phyloP scores from a whole-genome alignment of 37 sponge, comb jelly and placozoan genomes.

The Aphrocallistes beatrix region DNA sequence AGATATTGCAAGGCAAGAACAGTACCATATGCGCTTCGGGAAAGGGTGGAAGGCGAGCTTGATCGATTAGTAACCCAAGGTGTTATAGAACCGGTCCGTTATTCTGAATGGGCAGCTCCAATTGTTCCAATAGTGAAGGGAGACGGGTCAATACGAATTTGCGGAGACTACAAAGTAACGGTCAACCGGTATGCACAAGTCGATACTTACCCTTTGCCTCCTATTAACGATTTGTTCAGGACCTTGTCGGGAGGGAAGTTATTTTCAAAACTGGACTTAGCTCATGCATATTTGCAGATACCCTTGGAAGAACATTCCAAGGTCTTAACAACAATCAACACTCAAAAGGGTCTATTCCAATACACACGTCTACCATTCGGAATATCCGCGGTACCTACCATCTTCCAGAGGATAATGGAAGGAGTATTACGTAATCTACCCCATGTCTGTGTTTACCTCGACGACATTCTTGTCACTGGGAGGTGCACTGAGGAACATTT shows the following conservation, averaged over 20 bases:
- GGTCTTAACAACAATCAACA: background rate
- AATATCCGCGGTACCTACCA: conserved; percentile 17
- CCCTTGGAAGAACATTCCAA: conserved; percentile 25
- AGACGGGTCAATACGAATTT: conserved; percentile 22
- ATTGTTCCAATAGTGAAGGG: conserved; percentile 24
- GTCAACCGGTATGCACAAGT: conserved; percentile 16
- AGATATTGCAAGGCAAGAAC: background rate
- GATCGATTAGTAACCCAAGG: background rate
- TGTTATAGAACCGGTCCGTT: background rate
- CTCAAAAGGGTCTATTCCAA: conserved; percentile 24
- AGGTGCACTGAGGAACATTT: conserved; percentile 1
- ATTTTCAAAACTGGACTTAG: conserved; percentile 25
- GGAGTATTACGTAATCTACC: background rate
- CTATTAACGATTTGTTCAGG: conserved; percentile 10
- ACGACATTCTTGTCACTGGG: conserved; percentile 21
- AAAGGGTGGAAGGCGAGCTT: conserved; percentile 6
- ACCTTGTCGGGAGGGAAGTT: conserved; percentile 20
- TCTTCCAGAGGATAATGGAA: conserved; percentile 21
- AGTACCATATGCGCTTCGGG: conserved; percentile 27
- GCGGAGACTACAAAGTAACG: conserved; percentile 31
- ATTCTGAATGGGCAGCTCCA: conserved; percentile 25
- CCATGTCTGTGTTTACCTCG: conserved; percentile 24
- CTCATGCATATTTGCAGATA: conserved; percentile 25
- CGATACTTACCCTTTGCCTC: conserved; percentile 27
- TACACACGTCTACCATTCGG: conserved; percentile 22